Evolutionary conservation across 2,113 vertebrate genomes (phyloP), one percentile per base, ranked within the genome.

Genomic region (Oryzias javanicus): DNA sequence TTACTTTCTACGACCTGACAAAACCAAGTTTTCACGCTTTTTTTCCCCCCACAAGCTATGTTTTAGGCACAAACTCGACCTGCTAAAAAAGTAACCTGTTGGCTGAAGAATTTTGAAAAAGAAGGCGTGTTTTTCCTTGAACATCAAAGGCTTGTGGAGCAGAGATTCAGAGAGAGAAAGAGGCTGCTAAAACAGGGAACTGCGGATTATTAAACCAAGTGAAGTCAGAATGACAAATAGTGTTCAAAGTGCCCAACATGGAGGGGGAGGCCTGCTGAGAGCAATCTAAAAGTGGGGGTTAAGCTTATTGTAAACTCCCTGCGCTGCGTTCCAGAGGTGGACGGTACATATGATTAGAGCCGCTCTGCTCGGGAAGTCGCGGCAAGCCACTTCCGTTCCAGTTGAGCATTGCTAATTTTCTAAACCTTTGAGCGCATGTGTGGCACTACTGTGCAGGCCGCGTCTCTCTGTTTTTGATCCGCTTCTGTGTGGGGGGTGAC

Each of bases 231-330:
- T 88, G 90, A 87, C 86, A 88, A 92, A 88, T 90, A 92, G 83
- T 91, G 83, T 92, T 93, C 88, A 92, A 89, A 89, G 92, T 88
- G 83, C 85, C 87, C 91, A 89, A 90, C 85, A 91, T 92, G 92
- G 83, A 90, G 89, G 89, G 82, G 86, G 76, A 76, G 88, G 83
- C 92, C 91, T 89, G 91, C 93, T 94, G 92, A 83, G 91, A 82
- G 82, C 80, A 87, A 89, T 92, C 91, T 91, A 92, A 89, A 91
- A 91, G 88, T 87, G 77, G 90, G 85, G 92, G 92, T 93, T 92
- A 94, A 94, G 92, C 92, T 91, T 78, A 92, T 94, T 85, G 91
- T 80, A 92, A 94, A 93, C 88, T 91, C 86, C 76, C 82, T 81
- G 83, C 67, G 80, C 90, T 90, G 79, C 82, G 88, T 89, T 92